Evolutionary conservation across 2,797 vertebrate genomes (phyloP).

Genomic region (Lacerta viridis): DNA sequence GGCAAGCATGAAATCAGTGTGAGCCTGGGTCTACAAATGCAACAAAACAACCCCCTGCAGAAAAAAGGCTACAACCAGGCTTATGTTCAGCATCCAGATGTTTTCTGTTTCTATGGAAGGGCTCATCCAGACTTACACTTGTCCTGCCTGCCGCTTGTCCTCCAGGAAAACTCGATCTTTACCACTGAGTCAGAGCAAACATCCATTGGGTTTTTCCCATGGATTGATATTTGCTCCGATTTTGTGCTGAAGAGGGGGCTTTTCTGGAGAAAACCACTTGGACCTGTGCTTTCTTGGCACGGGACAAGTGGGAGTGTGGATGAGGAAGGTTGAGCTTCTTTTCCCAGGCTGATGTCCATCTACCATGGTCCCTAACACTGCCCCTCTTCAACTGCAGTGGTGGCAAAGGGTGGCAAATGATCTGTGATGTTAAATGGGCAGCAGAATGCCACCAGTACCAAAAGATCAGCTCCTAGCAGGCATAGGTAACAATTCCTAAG

Average conservation of each 20-base stretch:
- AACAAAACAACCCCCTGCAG: background rate
- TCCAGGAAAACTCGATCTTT: too few relatives aligned
- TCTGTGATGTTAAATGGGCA: background rate
- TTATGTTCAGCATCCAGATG: background rate
- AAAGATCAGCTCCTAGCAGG: background rate
- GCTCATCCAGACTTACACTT: too few relatives aligned
- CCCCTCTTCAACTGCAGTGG: background rate
- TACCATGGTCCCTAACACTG: background rate
- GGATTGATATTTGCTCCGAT: too few relatives aligned
- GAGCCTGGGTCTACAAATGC: background rate
- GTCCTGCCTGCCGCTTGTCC: too few relatives aligned
- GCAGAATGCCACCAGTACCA: background rate
- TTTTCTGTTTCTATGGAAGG: background rate
- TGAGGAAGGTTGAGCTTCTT: background rate
- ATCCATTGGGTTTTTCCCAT: too few relatives aligned
- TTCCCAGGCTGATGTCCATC: background rate
- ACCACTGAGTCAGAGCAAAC: too few relatives aligned
- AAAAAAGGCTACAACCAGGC: background rate
- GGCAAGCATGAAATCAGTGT: background rate
- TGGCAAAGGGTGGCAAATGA: background rate
- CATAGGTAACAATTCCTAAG: background rate
- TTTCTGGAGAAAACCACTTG: too few relatives aligned
- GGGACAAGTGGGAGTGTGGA: too few relatives aligned
- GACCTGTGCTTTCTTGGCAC: too few relatives aligned
- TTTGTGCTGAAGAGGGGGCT: too few relatives aligned